A percentile compares a stretch with the other conserved stretches of the same genome.
phyloP scores from a whole-genome alignment of 2,888 invertebrate species.

The Cephus pulcher region DNA sequence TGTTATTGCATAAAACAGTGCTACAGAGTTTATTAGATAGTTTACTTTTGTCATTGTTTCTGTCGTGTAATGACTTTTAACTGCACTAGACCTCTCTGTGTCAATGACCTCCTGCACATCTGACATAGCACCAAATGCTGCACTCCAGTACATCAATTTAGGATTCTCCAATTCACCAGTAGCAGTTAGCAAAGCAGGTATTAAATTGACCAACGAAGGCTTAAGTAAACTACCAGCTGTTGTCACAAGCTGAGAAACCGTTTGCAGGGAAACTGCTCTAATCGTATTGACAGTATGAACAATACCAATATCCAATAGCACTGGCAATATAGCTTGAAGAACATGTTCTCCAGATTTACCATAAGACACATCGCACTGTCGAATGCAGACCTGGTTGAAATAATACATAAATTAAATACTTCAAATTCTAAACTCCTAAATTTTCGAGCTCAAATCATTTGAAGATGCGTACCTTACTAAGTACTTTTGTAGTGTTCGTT shows the following conservation, averaged over 20 bases:
- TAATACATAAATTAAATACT: neutral
- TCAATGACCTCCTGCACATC: slow-evolving; percentile 83
- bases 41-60: slow-evolving; percentile 85
- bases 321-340: slow-evolving; percentile 81
- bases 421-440: neutral
- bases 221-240: slow-evolving; percentile 83
- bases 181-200: slow-evolving; percentile 87
- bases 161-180: slow-evolving; percentile 86
- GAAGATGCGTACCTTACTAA: slow-evolving; percentile 75
- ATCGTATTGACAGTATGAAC: slow-evolving; percentile 83
- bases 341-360: slow-evolving; percentile 81
- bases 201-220: slow-evolving; percentile 83
- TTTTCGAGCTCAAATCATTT: neutral
- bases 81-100: slow-evolving; percentile 82
- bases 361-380: slow-evolving; percentile 76
- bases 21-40: slow-evolving; percentile 8
- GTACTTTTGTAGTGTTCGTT: slow-evolving; percentile 75
- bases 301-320: slow-evolving; percentile 84
- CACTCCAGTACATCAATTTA: slow-evolving; percentile 83
- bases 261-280: slow-evolving; percentile 83
- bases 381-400: slow-evolving; percentile 74
- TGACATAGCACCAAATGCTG: slow-evolving; percentile 75
- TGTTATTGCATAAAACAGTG: neutral
- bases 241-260: slow-evolving; percentile 86
- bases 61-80: slow-evolving; percentile 87